phyloP scores from a whole-genome alignment of 2,797 vertebrate species.

The Onychomys torridus region DNA sequence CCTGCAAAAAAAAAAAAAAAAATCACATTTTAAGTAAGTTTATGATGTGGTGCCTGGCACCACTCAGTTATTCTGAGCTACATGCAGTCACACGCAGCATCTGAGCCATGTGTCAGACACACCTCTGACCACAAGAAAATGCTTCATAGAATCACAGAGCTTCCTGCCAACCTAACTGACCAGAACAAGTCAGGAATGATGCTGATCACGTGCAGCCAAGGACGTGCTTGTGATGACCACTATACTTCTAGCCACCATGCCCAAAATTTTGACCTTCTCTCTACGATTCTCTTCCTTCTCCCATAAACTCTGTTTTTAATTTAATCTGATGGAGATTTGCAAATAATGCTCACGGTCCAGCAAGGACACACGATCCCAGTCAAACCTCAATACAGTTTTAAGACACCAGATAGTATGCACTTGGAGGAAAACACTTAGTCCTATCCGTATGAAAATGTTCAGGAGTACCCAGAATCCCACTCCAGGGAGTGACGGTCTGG shows the following conservation, averaged over 20 bases:
- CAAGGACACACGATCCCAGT: neutral
- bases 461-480: neutral
- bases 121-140: neutral
- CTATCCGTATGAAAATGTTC: neutral
- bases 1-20: neutral
- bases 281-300: neutral
- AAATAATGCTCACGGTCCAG: neutral
- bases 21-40: neutral
- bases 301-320: neutral
- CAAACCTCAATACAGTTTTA: neutral
- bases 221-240: neutral
- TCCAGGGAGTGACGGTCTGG: neutral
- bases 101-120: neutral
- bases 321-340: neutral
- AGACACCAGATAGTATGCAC: neutral
- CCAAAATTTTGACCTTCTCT: neutral
- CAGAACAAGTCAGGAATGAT: neutral
- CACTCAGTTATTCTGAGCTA: neutral
- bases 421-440: neutral
- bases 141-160: neutral
- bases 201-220: neutral
- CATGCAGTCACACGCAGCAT: neutral
- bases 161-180: neutral
- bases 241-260: neutral
- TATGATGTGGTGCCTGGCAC: neutral